phyloP scores from a whole-genome alignment of 2,888 invertebrate genomes.

The Xanthorhoe designata region DNA sequence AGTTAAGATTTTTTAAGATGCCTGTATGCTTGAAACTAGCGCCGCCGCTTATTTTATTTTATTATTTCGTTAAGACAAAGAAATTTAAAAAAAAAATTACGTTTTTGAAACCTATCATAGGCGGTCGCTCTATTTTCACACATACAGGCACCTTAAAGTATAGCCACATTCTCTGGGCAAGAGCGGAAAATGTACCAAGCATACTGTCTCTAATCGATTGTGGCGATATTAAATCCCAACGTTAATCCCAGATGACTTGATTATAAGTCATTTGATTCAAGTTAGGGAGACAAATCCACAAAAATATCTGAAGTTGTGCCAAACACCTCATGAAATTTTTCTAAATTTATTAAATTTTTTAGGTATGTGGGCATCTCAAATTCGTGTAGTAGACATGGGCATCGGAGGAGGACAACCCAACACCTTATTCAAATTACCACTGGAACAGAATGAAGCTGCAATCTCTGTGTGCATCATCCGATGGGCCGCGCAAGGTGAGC shows the following conservation, averaged over 20 bases:
- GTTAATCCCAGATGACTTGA: slow-evolving; percentile 81
- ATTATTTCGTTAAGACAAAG: too few relatives aligned
- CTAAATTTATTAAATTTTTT: slow-evolving; percentile 6
- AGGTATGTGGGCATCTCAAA: slow-evolving; percentile 98
- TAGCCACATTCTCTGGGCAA: slow-evolving; percentile 84
- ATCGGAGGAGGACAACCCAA: slow-evolving; percentile 85
- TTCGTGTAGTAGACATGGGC: slow-evolving; percentile 95
- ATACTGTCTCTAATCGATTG: slow-evolving; percentile 80
- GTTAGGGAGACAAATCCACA: slow-evolving; percentile 58
- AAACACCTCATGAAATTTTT: neutral
- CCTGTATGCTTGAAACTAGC: too few relatives aligned
- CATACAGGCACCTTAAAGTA: neutral
- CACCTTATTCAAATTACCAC: slow-evolving; percentile 90
- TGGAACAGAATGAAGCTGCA: slow-evolving; percentile 99
- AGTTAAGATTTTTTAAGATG: too few relatives aligned
- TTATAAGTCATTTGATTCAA: slow-evolving; percentile 80
- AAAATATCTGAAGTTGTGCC: neutral
- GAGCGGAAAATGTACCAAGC: slow-evolving; percentile 70
- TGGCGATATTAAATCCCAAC: slow-evolving; percentile 78
- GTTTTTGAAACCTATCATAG: too few relatives aligned
- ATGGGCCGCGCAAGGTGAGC: slow-evolving; percentile 87
- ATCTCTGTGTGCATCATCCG: slow-evolving; percentile 94
- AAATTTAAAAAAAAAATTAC: too few relatives aligned
- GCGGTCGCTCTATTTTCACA: too few relatives aligned
- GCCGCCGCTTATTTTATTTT: too few relatives aligned